Evolutionary conservation across 1,140 invertebrate species (phyloP).

Genomic region (Dendroctonus ponderosae): DNA sequence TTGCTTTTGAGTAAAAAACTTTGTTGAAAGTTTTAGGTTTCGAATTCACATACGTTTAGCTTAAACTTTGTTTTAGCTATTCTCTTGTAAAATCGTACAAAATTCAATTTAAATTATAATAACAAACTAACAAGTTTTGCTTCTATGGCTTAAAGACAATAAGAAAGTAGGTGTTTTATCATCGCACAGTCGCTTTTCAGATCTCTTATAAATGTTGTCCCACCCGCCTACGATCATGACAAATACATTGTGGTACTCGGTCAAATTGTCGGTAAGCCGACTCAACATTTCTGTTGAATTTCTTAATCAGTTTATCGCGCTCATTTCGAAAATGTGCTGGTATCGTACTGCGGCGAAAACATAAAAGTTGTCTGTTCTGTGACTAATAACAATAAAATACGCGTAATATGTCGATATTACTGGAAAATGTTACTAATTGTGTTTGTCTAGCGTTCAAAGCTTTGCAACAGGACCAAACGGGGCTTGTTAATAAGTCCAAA

Average conservation of each 20-base stretch:
- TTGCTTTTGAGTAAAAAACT: too few relatives aligned
- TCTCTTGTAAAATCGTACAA: too few relatives aligned
- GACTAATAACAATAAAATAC: conserved; percentile 3
- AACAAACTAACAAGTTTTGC: too few relatives aligned
- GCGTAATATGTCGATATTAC: conserved; percentile 59
- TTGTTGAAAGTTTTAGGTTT: too few relatives aligned
- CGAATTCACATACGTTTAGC: too few relatives aligned
- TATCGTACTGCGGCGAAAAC: background rate
- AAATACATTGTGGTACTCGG: conserved; percentile 3
- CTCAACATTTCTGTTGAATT: conserved; percentile 10
- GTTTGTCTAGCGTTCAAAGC: conserved; percentile 76
- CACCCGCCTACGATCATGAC: conserved; percentile 10
- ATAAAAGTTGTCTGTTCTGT: conserved; percentile 1
- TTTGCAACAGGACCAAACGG: conserved; percentile 59
- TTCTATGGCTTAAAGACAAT: too few relatives aligned
- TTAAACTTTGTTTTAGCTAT: too few relatives aligned
- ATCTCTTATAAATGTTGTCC: conserved; percentile 10
- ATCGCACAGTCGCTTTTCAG: too few relatives aligned
- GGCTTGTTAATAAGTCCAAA: conserved; percentile 70
- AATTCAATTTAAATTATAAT: too few relatives aligned
- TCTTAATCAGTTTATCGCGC: conserved; percentile 15
- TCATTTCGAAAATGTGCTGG: conserved; percentile 9
- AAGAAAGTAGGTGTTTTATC: too few relatives aligned
- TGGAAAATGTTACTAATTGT: conserved; percentile 70
- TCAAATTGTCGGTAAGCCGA: conserved; percentile 13